phyloP scores from a whole-genome alignment of 2,888 invertebrate genomes.

The Crocallis elinguaria region DNA sequence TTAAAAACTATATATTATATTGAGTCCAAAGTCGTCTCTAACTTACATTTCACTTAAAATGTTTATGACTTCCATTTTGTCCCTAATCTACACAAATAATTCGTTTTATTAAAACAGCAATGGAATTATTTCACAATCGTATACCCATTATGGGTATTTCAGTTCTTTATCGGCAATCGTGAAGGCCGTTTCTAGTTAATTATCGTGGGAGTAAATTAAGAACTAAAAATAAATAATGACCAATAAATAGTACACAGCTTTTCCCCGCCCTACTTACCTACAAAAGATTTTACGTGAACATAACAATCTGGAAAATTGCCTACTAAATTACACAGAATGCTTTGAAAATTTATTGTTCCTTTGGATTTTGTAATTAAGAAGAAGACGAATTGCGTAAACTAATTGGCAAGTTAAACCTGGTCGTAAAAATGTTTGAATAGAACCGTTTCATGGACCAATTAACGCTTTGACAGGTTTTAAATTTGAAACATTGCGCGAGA shows the following conservation, averaged over 20 bases:
- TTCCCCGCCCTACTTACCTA: slow-evolving; percentile 13
- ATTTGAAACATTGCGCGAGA: neutral
- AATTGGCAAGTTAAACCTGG: slow-evolving; percentile 27
- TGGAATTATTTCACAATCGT: neutral
- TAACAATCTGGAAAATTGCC: slow-evolving; percentile 42
- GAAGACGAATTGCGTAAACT: slow-evolving; percentile 33
- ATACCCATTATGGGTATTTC: neutral
- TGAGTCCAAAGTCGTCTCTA: too few species aligned
- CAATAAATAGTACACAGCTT: slow-evolving; percentile 12
- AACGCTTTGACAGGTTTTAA: neutral
- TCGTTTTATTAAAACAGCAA: neutral
- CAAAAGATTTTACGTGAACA: slow-evolving; percentile 23
- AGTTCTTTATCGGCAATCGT: slow-evolving; percentile 10
- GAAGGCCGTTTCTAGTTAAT: slow-evolving; percentile 10
- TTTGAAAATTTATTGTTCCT: slow-evolving; percentile 49
- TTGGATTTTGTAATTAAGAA: slow-evolving; percentile 47
- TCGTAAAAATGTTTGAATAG: slow-evolving; percentile 19
- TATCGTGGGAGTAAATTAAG: slow-evolving; percentile 12
- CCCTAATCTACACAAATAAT: too few species aligned
- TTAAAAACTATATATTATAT: too few species aligned
- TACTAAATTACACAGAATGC: slow-evolving; percentile 50
- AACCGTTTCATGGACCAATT: slow-evolving; percentile 8
- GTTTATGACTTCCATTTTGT: too few species aligned
- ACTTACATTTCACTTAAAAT: too few species aligned
- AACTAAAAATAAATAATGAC: slow-evolving; percentile 22